Evolutionary conservation across 2,888 invertebrate species (phyloP), one percentile per base, ranked within the genome.

Genomic region (Stomorhina lunata): DNA sequence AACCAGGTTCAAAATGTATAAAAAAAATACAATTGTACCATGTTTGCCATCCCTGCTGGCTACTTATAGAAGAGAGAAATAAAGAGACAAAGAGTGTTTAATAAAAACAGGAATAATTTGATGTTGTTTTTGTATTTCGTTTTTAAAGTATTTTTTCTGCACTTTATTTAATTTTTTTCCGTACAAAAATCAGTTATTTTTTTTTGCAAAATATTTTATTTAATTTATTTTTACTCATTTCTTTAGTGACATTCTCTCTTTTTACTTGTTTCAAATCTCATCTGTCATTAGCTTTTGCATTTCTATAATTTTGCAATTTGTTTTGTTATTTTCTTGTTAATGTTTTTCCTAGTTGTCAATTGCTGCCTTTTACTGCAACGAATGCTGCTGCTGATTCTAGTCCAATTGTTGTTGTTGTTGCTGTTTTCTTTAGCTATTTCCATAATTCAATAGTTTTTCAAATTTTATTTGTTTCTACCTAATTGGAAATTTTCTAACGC

Each of bases 311-410:
- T 71, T 57, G 37, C 59, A 9, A 55, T 40, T 79, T 65, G 43
- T 71, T 68, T 32, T 66, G 27, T 77, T 25, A n/a, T n/a, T 78
- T 61, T 53, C 37, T 57, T 27, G 17, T 66, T 17, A 37, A 68
- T 27, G 66, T 72, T 68, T 59, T 50, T 57, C 48, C 27, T 61
- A 76, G 68, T 80, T 75, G 76, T 76, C 75, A 72, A 72, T 68
- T 68, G 63, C 53, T 78, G 61, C 63, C 76, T 72, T 75, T 55
- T 55, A 61, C 68, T 77, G 73, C 53, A n/a, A n/a, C n/a, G n/a
- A n/a, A n/a, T 75, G 63, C 43, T 50, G 75, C 32, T 76, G 9
- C 34, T 9, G 22, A 4, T n/a, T n/a, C n/a, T n/a, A n/a, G n/a
- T n/a, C n/a, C n/a, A n/a, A n/a, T n/a, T n/a, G n/a, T n/a, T n/a